Evolutionary conservation across 1,140 invertebrate species (phyloP).

Genomic region (Calephelis nemesis): DNA sequence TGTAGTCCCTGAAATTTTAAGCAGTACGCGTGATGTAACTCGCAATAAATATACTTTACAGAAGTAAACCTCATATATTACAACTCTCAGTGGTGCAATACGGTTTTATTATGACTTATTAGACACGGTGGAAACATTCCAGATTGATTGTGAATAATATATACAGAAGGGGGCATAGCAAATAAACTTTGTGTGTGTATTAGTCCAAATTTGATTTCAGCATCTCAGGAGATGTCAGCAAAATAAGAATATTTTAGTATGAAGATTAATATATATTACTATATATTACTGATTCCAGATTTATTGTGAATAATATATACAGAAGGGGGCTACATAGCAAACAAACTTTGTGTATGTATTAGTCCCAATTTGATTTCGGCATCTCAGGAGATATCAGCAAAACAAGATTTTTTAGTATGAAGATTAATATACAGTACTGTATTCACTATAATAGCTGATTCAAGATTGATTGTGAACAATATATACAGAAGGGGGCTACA

Average conservation of each 20-base stretch:
- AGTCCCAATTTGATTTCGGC: not conserved
- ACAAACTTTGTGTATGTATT: not conserved
- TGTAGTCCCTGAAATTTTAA: constrained; percentile 38
- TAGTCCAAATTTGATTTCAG: not conserved
- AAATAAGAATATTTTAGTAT: not conserved
- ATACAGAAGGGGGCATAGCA: constrained; percentile 40
- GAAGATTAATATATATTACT: not conserved
- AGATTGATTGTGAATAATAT: constrained; percentile 71
- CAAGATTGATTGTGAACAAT: constrained; percentile 69
- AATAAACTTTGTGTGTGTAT: constrained; percentile 3
- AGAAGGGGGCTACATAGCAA: constrained; percentile 23
- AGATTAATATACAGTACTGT: not conserved
- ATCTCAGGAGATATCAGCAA: not conserved
- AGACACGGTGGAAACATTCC: constrained; percentile 63
- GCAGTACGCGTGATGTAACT: constrained; percentile 38
- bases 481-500: constrained; percentile 47
- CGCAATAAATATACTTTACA: constrained; percentile 51
- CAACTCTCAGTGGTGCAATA: constrained; percentile 70
- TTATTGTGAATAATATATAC: constrained; percentile 49
- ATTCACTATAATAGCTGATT: too few species aligned
- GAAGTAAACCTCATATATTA: constrained; percentile 67
- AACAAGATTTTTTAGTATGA: not conserved
- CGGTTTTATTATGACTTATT: constrained; percentile 73
- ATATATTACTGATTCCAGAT: too few species aligned
- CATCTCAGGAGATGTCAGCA: not conserved